phyloP scores from a whole-genome alignment of 2,113 vertebrate genomes.

The Bungarus multicinctus region DNA sequence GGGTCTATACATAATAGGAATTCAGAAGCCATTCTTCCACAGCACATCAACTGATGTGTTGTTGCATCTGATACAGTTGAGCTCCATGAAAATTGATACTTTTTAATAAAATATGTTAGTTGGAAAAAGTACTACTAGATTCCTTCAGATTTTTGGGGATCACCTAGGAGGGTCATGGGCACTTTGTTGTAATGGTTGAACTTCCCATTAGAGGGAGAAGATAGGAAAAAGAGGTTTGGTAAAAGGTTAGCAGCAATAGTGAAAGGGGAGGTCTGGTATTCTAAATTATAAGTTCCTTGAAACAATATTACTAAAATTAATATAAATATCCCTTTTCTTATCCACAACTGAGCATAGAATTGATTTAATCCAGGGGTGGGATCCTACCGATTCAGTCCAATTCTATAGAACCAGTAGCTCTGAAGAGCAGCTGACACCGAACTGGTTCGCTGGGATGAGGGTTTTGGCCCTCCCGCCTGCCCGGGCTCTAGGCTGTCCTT shows the following conservation, averaged over 20 bases:
- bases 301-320: background rate
- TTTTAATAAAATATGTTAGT: background rate
- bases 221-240: background rate
- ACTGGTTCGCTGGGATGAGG: too few relatives aligned
- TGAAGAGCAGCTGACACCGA: too few relatives aligned
- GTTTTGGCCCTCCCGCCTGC: too few relatives aligned
- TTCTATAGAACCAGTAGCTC: too few relatives aligned
- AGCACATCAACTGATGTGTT: background rate
- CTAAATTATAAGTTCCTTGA: background rate
- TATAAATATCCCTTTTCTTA: background rate
- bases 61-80: background rate
- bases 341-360: background rate
- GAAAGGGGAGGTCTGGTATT: background rate
- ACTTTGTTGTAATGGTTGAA: background rate
- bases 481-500: too few relatives aligned
- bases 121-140: background rate
- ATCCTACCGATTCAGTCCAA: too few relatives aligned
- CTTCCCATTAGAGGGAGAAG: background rate
- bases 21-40: background rate
- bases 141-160: background rate
- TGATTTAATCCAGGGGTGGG: background rate
- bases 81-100: background rate
- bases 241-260: background rate
- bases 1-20: background rate
- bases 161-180: background rate